Base-by-base conservation (phyloP, 2,797 vertebrate species). In the Coilia nasus region DNA sequence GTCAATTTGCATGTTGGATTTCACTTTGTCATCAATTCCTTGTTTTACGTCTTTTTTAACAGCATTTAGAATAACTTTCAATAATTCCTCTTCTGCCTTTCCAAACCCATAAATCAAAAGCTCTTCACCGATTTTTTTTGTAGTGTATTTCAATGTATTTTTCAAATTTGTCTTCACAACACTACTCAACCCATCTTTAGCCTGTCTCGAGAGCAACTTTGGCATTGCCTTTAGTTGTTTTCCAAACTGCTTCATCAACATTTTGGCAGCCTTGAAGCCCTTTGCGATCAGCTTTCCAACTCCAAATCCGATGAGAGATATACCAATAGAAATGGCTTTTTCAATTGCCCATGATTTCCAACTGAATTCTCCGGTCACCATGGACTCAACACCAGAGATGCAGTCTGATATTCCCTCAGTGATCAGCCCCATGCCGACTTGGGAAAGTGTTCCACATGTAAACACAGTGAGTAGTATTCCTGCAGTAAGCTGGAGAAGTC, bases 301-400 rank as follows among this genome's bases (percentile, higher is more conserved):
- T 47, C 86, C 83, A 85, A 59, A 81, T 0, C 81, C 54, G 78
- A 87, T 81, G 21, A 87, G 35, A 7, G 86, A 87, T 14, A 87
- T 9, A 44, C 31, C 81, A 50, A 87, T 50, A 28, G 84, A 85
- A 59, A 85, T 83, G 14, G 86, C 60, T 62, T 87, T 87, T 4
- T 81, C 82, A 44, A 47, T 60, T 21, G 75, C 75, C 86, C 86
- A 85, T 10, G 81, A 67, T 19, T 50, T 83, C 90, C 89, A 91
- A 81, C 89, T 91, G 84, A 90, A 91, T 31, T 88, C 87, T 83
- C 87, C 90, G 25, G 81, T 89, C 54, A 89, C 82, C 83, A 87
- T 85, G 15, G 82, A 64, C 75, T 4, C 11, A 86, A 62, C 56
- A 84, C 85, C 23, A 88, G 82, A 81, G 85, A 84, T 83, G 44